Evolutionary conservation across 1,140 invertebrate genomes (phyloP).

Genomic region (Hylaeus anthracinus): DNA sequence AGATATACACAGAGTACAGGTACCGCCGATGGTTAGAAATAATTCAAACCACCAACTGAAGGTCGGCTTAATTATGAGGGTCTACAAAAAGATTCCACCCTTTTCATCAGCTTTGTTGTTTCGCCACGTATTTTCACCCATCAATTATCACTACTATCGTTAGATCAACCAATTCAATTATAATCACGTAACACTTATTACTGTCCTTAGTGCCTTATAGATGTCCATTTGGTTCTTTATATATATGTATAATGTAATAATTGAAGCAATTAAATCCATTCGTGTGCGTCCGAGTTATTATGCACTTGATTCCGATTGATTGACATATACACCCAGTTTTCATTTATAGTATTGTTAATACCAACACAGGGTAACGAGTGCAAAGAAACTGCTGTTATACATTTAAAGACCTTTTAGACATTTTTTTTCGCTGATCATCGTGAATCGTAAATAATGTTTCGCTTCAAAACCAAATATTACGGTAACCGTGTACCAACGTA

Average conservation of each 20-base stretch:
- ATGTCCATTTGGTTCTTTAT: constrained; percentile 64
- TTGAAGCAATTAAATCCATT: constrained; percentile 67
- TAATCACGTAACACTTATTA: constrained; percentile 60
- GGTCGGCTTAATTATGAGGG: constrained; percentile 60
- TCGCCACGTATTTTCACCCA: constrained; percentile 13
- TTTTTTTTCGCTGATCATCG: neutral
- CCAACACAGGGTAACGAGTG: constrained; percentile 15
- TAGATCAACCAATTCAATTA: constrained; percentile 43
- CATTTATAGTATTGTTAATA: constrained; percentile 24
- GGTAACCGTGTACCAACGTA: constrained; percentile 10
- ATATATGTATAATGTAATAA: constrained; percentile 56
- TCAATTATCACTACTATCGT: constrained; percentile 49
- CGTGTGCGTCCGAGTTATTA: constrained; percentile 58
- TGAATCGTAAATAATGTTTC: neutral
- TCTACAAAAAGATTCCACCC: constrained; percentile 48
- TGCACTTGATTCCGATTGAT: constrained; percentile 49
- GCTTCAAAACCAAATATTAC: neutral
- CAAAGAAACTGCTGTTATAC: neutral
- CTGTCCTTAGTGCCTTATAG: constrained; percentile 65
- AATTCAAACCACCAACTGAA: constrained; percentile 63
- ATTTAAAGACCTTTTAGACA: neutral
- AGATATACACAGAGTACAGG: constrained; percentile 75
- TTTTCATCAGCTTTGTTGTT: constrained; percentile 17
- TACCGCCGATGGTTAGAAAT: constrained; percentile 65
- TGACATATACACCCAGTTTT: constrained; percentile 31